Evolutionary conservation across 2,888 invertebrate genomes (phyloP).

Genomic region (Rugalucina vietnamica): DNA sequence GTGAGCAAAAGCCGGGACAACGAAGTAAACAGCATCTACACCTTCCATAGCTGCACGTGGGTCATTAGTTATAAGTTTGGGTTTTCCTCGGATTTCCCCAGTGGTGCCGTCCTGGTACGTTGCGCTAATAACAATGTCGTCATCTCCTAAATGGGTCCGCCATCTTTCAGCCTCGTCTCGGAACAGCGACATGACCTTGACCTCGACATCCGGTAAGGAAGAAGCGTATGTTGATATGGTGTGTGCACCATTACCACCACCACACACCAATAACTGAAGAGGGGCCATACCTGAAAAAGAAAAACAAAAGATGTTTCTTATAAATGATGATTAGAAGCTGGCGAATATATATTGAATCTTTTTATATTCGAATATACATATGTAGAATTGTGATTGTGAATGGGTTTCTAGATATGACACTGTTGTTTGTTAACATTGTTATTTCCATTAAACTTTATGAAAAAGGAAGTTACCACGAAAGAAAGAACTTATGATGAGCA

Average conservation of each 20-base stretch:
- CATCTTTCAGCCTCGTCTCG: slow-evolving; percentile 76
- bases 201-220: slow-evolving; percentile 63
- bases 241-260: slow-evolving; percentile 79
- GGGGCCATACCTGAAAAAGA: slow-evolving; percentile 6
- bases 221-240: slow-evolving; percentile 71
- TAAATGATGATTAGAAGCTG: too few species aligned
- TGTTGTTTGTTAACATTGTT: too few species aligned
- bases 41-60: slow-evolving; percentile 67
- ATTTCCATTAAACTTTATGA: too few species aligned
- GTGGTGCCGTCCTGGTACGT: slow-evolving; percentile 53
- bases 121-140: slow-evolving; percentile 57
- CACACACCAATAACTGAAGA: slow-evolving; percentile 67
- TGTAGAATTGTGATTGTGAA: too few species aligned
- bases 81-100: slow-evolving; percentile 62
- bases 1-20: slow-evolving; percentile 78
- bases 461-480: too few species aligned
- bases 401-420: too few species aligned
- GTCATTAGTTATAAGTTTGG: slow-evolving; percentile 71
- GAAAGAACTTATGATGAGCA: too few species aligned
- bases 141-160: slow-evolving; percentile 61
- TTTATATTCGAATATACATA: too few species aligned
- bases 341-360: too few species aligned
- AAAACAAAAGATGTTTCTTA: neutral
- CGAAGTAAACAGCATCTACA: slow-evolving; percentile 71
- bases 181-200: slow-evolving; percentile 71